phyloP scores from a whole-genome alignment of 2,888 invertebrate species.

The Digitonthophagus gazella region DNA sequence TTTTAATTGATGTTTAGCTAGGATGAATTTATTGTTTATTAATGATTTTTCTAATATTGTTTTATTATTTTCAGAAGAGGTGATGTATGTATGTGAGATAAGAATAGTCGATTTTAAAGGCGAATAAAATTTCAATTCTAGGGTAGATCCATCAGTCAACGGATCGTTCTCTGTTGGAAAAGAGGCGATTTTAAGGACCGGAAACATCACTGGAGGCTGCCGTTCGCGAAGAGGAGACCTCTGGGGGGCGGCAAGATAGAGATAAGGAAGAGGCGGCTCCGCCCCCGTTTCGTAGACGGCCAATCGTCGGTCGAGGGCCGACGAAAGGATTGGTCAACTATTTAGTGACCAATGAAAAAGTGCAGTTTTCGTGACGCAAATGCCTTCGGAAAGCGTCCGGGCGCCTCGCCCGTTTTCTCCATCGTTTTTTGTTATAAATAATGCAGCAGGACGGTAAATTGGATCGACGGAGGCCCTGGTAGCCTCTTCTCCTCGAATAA shows the following conservation, averaged over 20 bases:
- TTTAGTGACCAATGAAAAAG: constrained; percentile 48
- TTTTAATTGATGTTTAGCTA: no score
- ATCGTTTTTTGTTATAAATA: constrained; percentile 49
- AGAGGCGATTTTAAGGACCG: constrained; percentile 28
- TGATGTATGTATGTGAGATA: background rate
- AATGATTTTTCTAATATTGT: background rate
- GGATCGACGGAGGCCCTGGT: constrained; percentile 35
- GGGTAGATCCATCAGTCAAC: background rate
- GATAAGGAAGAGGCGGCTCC: constrained; percentile 43
- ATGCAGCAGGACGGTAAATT: constrained; percentile 47
- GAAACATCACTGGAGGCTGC: constrained; percentile 40
- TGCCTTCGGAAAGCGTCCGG: constrained; percentile 29
- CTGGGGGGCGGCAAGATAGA: constrained; percentile 51
- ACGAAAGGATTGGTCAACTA: constrained; percentile 50
- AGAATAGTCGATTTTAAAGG: background rate
- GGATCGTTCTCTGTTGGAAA: constrained; percentile 35
- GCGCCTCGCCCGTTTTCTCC: background rate
- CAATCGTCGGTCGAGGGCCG: constrained; percentile 44
- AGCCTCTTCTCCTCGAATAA: constrained; percentile 24
- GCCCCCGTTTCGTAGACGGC: constrained; percentile 45
- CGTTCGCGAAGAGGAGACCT: constrained; percentile 39
- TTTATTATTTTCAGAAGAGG: background rate
- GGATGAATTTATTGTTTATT: no score
- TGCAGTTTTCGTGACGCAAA: constrained; percentile 46
- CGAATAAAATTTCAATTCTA: constrained; percentile 37